Conservation (phyloP, 2,888 invertebrate species). For the Ormyrus pomaceus region DNA sequence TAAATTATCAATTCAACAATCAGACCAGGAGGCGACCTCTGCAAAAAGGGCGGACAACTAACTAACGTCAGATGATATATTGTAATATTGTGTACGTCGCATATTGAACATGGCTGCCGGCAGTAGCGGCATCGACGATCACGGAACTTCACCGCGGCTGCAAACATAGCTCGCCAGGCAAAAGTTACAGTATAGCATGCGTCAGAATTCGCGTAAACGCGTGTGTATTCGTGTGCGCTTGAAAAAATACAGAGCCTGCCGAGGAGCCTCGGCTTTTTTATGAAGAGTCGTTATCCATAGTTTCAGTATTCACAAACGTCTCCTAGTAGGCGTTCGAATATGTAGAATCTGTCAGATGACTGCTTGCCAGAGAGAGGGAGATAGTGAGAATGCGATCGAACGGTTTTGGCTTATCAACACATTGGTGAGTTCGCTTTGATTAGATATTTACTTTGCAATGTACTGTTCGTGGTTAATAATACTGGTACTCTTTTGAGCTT, state of each 20-base stretch:
- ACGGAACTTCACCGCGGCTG: background rate
- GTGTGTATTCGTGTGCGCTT: conserved; percentile 3
- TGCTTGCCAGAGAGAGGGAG: background rate
- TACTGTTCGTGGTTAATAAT: background rate
- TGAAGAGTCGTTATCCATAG: conserved; percentile 1
- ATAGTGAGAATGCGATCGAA: conserved; percentile 39
- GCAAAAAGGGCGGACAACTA: conserved; percentile 39
- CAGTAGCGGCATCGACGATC: conserved; percentile 18
- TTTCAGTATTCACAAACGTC: conserved; percentile 9
- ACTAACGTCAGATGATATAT: conserved; percentile 57
- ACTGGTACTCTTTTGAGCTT: background rate
- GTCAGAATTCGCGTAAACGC: background rate
- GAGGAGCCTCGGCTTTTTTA: conserved; percentile 3
- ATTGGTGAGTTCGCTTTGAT: conserved; percentile 34
- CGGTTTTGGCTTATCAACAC: conserved; percentile 35
- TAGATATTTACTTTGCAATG: conserved; percentile 25
- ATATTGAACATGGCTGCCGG: conserved; percentile 59
- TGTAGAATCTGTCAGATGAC: conserved; percentile 24
- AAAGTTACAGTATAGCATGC: conserved; percentile 19
- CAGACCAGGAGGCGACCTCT: conserved; percentile 36
- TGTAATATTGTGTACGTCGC: conserved; percentile 27
- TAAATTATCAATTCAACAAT: too few species aligned
- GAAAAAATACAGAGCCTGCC: conserved; percentile 13
- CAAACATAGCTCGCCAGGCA: background rate
- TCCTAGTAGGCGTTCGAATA: conserved; percentile 12